Percentiles rank a stretch among this genome's conserved stretches.
phyloP scores from a whole-genome alignment of 2,113 vertebrate species.

The Takifugu flavidus region DNA sequence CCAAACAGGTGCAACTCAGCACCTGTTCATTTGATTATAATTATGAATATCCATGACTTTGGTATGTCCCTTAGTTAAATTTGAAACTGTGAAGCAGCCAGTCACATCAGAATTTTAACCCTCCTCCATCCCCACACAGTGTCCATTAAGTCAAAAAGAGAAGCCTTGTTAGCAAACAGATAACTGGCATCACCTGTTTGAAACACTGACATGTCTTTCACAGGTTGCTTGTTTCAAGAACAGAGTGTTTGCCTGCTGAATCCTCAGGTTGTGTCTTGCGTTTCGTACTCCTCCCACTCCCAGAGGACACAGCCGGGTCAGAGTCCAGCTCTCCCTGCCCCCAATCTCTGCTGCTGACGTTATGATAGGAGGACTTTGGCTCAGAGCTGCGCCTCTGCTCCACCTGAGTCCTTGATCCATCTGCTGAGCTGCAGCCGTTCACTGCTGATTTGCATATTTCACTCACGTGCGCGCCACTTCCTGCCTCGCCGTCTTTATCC shows the following conservation, averaged over 20 bases:
- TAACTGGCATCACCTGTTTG: neutral
- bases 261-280: constrained; percentile 42
- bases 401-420: constrained; percentile 35
- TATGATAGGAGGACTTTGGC: neutral
- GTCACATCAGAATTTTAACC: neutral
- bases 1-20: too few species aligned
- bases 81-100: too few species aligned
- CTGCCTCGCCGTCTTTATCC: constrained; percentile 32
- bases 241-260: constrained; percentile 53
- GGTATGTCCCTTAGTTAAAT: too few species aligned
- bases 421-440: constrained; percentile 37
- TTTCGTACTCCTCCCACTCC: constrained; percentile 12
- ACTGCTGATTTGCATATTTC: constrained; percentile 69
- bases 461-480: constrained; percentile 28
- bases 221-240: constrained; percentile 80
- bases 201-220: constrained; percentile 49
- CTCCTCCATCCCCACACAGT: neutral
- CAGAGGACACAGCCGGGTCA: constrained; percentile 2
- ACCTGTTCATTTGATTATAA: too few species aligned
- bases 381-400: constrained; percentile 27
- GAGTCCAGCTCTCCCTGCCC: neutral
- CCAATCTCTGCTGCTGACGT: too few species aligned
- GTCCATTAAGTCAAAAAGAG: neutral
- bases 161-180: too few species aligned
- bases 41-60: too few species aligned